Conservation (phyloP, 2,797 vertebrate species). For the Cichlasoma orientale region DNA sequence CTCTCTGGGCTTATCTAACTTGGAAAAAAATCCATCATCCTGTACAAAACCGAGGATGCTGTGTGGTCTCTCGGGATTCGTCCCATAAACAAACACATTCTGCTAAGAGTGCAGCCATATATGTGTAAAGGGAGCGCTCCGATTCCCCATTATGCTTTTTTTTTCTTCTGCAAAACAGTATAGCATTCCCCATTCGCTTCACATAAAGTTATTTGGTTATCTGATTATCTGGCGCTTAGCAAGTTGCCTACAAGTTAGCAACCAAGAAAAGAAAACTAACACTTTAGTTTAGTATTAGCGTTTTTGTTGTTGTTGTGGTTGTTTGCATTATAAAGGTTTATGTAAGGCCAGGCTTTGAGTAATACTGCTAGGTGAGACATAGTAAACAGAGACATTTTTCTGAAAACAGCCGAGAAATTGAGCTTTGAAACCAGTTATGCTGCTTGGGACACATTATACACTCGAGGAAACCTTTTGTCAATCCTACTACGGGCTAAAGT, state of each 20-base stretch:
- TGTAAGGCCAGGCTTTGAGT: not conserved
- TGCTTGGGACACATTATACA: constrained; percentile 34
- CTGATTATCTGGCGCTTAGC: constrained; percentile 32
- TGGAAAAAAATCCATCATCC: constrained; percentile 72
- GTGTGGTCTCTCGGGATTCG: constrained; percentile 43
- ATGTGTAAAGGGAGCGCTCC: constrained; percentile 26
- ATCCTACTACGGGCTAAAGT: constrained; percentile 28
- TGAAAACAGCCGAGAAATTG: constrained; percentile 30
- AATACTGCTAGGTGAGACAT: not conserved
- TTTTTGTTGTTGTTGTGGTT: not conserved
- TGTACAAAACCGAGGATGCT: constrained; percentile 49
- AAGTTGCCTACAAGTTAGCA: constrained; percentile 14
- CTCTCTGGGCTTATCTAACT: constrained; percentile 62
- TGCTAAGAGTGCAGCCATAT: constrained; percentile 31
- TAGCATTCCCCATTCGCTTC: constrained; percentile 33
- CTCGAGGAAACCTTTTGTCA: constrained; percentile 58
- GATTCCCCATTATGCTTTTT: constrained; percentile 13
- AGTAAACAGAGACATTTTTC: constrained; percentile 25
- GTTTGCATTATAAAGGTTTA: not conserved
- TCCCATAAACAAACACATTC: constrained; percentile 68
- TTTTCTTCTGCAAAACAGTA: constrained; percentile 14
- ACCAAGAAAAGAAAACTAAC: not conserved
- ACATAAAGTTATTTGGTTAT: constrained; percentile 19
- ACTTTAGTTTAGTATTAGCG: not conserved
- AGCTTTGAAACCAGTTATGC: constrained; percentile 20